A percentile compares a stretch with the other conserved stretches of the same genome.
phyloP scores from a whole-genome alignment of 1,140 invertebrate genomes.

The Philotrypesis tridentata region DNA sequence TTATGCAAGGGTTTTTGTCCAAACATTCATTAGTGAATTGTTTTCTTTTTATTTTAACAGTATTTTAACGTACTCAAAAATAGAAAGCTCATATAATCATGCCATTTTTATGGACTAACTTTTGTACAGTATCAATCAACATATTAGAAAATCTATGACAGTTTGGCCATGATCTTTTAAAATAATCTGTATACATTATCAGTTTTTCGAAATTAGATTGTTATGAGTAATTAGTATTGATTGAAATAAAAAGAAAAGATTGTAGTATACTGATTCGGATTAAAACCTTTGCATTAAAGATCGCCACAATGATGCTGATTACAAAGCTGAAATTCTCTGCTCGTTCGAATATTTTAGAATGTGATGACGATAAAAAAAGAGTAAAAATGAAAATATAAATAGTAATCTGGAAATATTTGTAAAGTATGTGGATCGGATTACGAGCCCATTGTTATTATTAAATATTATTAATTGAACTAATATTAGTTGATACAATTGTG shows the following conservation, averaged over 20 bases:
- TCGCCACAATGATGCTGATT: constrained; percentile 19
- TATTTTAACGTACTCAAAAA: constrained; percentile 1
- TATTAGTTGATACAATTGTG: constrained; percentile 57
- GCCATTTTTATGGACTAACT: no score
- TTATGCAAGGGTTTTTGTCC: constrained; percentile 42
- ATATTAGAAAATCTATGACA: no score
- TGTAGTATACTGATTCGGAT: constrained; percentile 20
- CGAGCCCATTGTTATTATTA: constrained; percentile 62
- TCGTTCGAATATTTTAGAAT: constrained; percentile 46
- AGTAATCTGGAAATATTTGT: constrained; percentile 52
- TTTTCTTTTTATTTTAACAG: constrained; percentile 34
- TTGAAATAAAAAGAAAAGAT: constrained; percentile 31
- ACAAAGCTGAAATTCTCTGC: constrained; percentile 44
- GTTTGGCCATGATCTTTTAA: no score
- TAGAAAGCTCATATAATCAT: no score
- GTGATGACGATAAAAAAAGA: constrained; percentile 46
- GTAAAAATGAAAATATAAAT: constrained; percentile 48
- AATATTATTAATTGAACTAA: constrained; percentile 61
- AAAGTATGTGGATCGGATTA: constrained; percentile 51
- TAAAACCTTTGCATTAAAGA: constrained; percentile 39
- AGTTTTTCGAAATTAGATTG: no score
- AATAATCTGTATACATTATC: no score
- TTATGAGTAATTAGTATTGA: constrained; percentile 7
- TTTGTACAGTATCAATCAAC: no score
- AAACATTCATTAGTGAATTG: constrained; percentile 7